Conservation (phyloP, 1,140 invertebrate species). For the Diprion similis region DNA sequence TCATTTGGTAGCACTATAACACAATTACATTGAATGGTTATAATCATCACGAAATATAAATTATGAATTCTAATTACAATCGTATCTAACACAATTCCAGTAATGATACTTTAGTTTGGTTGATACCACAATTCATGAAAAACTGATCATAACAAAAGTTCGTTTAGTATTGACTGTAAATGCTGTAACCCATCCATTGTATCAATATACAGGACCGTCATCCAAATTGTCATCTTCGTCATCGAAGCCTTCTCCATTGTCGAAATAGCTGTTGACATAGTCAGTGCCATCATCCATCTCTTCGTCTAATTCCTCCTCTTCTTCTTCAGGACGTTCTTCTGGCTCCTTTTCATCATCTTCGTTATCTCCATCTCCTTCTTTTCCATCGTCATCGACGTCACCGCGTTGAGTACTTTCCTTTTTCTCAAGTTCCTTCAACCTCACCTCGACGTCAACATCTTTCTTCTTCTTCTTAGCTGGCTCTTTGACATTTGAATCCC, state of each 20-base stretch:
- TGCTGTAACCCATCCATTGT: not conserved
- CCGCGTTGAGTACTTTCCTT: conserved; percentile 60
- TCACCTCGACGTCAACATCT: conserved; percentile 55
- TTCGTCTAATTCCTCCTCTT: conserved; percentile 65
- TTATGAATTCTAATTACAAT: not conserved
- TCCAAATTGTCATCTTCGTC: conserved; percentile 88
- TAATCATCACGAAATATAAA: not conserved
- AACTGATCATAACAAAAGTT: too few relatives aligned
- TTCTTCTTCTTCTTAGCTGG: conserved; percentile 38
- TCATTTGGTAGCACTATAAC: too few relatives aligned
- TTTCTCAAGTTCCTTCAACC: conserved; percentile 68
- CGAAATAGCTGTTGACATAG: conserved; percentile 85
- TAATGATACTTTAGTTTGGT: too few relatives aligned
- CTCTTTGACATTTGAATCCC: not conserved
- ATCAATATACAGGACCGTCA: conserved; percentile 74
- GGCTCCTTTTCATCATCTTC: conserved; percentile 31
- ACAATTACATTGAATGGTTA: not conserved
- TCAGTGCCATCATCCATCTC: conserved; percentile 80
- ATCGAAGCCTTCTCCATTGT: conserved; percentile 86
- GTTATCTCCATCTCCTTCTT: conserved; percentile 61
- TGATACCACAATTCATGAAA: too few relatives aligned
- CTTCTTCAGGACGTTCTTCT: conserved; percentile 41
- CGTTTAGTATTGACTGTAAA: too few relatives aligned
- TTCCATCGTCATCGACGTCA: conserved; percentile 58
- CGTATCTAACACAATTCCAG: not conserved